Evolutionary conservation across 2,888 invertebrate species (phyloP).

Genomic region (Eucriotettix oculatus): DNA sequence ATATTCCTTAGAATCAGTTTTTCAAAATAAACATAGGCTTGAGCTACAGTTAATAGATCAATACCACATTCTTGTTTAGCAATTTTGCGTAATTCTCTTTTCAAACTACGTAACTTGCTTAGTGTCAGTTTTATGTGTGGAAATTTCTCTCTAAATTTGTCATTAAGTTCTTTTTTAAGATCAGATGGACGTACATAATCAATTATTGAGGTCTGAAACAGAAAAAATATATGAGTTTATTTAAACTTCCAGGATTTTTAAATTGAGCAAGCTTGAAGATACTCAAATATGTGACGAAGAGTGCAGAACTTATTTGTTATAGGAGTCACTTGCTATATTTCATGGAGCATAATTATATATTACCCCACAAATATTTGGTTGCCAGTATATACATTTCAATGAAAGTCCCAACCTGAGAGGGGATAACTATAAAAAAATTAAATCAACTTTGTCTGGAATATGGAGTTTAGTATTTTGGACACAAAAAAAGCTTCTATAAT

Average conservation of each 20-base stretch:
- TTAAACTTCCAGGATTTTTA: background rate
- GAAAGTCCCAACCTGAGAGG: too few species aligned
- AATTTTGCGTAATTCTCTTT: constrained; percentile 88
- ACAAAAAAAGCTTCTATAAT: too few species aligned
- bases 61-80: constrained; percentile 59
- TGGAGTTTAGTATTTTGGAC: too few species aligned
- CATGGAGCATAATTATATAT: too few species aligned
- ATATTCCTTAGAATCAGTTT: constrained; percentile 81
- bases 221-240: background rate
- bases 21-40: constrained; percentile 97
- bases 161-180: constrained; percentile 90
- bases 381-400: too few species aligned
- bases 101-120: constrained; percentile 90
- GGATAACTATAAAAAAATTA: too few species aligned
- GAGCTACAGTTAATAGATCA: constrained; percentile 84
- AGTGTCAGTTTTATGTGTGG: constrained; percentile 87
- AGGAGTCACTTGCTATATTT: too few species aligned
- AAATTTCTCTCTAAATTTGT: constrained; percentile 89
- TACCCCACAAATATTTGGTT: too few species aligned
- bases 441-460: too few species aligned
- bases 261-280: background rate
- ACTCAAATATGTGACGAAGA: background rate
- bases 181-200: constrained; percentile 93
- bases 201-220: constrained; percentile 69
- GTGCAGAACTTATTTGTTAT: too few species aligned